Conservation (phyloP, 2,888 invertebrate species). For the Chaitophorus viminalis region DNA sequence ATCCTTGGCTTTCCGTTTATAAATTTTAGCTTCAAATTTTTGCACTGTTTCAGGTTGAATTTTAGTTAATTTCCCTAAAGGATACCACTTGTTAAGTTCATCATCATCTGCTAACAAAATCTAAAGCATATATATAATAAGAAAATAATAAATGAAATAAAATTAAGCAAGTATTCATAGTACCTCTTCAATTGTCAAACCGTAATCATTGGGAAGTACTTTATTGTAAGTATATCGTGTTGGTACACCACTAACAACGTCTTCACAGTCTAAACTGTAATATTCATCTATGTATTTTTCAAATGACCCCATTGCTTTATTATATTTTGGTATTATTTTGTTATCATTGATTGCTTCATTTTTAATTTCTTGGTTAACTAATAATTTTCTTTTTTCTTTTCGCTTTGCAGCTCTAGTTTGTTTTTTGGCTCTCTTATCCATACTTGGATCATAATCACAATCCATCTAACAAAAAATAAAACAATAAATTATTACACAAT, state of each 20-base stretch:
- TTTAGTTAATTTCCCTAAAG: conserved; percentile 86
- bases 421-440: conserved; percentile 69
- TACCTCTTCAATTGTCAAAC: conserved; percentile 90
- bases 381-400: conserved; percentile 75
- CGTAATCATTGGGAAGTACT: conserved; percentile 90
- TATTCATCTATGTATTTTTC: conserved; percentile 93
- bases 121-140: conserved; percentile 69
- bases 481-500: conserved; percentile 39
- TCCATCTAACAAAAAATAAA: conserved; percentile 78
- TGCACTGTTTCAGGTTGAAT: conserved; percentile 82
- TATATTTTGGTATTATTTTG: conserved; percentile 74
- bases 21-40: conserved; percentile 80
- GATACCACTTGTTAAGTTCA: conserved; percentile 95
- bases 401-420: conserved; percentile 73
- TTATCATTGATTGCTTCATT: conserved; percentile 72
- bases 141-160: not conserved
- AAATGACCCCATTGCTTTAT: conserved; percentile 81
- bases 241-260: conserved; percentile 90
- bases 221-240: conserved; percentile 93
- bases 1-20: conserved; percentile 79
- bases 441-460: conserved; percentile 79
- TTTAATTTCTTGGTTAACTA: conserved; percentile 69
- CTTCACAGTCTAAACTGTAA: conserved; percentile 94
- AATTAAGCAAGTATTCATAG: conserved; percentile 45
- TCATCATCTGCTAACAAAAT: conserved; percentile 90